Conservation (phyloP, 2,888 invertebrate species). For the Heliconius aoede region DNA sequence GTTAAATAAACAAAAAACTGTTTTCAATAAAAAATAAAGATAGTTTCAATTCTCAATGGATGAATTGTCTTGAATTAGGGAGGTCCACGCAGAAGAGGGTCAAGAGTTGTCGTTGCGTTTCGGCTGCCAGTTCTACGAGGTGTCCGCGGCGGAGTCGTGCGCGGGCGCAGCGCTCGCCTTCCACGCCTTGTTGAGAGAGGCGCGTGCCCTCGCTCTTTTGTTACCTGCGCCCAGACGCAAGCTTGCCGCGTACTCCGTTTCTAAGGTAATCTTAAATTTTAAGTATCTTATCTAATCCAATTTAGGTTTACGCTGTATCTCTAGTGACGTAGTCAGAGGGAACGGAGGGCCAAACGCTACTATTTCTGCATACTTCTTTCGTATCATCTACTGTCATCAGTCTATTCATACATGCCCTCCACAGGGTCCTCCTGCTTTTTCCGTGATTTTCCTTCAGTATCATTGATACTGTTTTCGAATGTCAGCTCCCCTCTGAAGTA, state of each 20-base stretch:
- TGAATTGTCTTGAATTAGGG: constrained; percentile 60
- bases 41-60: neutral
- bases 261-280: constrained; percentile 82
- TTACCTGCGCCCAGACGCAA: constrained; percentile 88
- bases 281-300: neutral
- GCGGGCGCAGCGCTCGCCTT: constrained; percentile 92
- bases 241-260: constrained; percentile 89
- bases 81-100: constrained; percentile 91
- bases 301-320: neutral
- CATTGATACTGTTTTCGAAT: too few species aligned
- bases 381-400: neutral
- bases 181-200: constrained; percentile 89
- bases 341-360: too few species aligned
- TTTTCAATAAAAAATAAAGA: too few species aligned
- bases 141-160: constrained; percentile 91
- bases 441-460: too few species aligned
- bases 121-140: constrained; percentile 90
- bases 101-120: constrained; percentile 89
- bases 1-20: too few species aligned
- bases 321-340: too few species aligned
- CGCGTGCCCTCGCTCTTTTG: constrained; percentile 88
- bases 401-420: too few species aligned
- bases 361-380: too few species aligned
- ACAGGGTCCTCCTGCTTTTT: too few species aligned
- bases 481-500: too few species aligned